A percentile compares a stretch with the other conserved stretches of the same genome.
Evolutionary conservation across 2,113 vertebrate species (phyloP).

Genomic region (Seriola aureovittata): DNA sequence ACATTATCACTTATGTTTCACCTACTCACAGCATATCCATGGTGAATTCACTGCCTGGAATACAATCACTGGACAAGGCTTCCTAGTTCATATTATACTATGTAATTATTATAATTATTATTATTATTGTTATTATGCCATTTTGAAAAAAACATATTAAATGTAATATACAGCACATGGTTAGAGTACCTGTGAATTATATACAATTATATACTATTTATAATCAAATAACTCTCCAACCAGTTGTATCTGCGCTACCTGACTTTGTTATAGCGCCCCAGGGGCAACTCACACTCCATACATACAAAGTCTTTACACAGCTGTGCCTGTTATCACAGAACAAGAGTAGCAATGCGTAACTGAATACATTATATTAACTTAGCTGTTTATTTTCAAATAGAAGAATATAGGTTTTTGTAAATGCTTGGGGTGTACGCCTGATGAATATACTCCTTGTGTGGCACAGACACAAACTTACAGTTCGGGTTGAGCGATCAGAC

Average conservation of each 20-base stretch:
- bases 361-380: neutral
- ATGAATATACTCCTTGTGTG: neutral
- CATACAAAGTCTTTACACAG: neutral
- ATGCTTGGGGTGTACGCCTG: neutral
- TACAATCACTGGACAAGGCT: neutral
- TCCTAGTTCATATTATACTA: neutral
- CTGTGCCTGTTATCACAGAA: too few relatives aligned
- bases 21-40: constrained; percentile 3
- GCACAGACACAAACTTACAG: neutral
- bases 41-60: neutral
- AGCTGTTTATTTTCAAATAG: neutral
- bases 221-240: constrained; percentile 1
- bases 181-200: neutral
- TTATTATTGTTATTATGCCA: neutral
- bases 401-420: neutral
- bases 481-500: too few relatives aligned
- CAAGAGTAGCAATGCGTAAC: neutral
- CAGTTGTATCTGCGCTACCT: neutral
- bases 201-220: neutral
- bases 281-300: neutral
- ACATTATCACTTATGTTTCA: constrained; percentile 8
- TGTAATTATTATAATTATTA: neutral
- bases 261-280: neutral
- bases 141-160: neutral
- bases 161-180: neutral